These are phyloP conservation scores for Ennomos fuscantarius DNA, from an alignment of 2,888 invertebrate genomes.

Conservation along the genomic window DNA sequence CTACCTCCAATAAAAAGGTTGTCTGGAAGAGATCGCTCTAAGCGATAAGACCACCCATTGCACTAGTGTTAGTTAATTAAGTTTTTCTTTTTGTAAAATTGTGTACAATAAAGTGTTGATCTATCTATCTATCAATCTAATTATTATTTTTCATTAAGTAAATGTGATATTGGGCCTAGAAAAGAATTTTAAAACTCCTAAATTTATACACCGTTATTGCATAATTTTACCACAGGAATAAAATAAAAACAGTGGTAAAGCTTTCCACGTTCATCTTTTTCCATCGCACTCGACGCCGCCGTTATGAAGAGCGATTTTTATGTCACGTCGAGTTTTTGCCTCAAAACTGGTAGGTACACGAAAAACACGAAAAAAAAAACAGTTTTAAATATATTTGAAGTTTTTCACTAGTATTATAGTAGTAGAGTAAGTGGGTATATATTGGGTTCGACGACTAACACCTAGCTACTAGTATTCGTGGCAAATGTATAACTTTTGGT, in stretches of 20 bases:
- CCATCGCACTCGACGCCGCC: conserved; percentile 19
- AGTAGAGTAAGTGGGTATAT: too few species aligned
- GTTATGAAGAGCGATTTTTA: conserved; percentile 31
- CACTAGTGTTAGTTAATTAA: too few species aligned
- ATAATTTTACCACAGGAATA: conserved; percentile 25
- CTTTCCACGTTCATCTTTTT: conserved; percentile 24
- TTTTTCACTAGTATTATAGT: conserved; percentile 5
- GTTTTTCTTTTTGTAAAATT: too few species aligned
- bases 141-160: background rate
- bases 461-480: too few species aligned
- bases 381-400: conserved; percentile 25
- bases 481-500: too few species aligned
- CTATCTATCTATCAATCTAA: background rate
- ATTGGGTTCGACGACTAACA: background rate
- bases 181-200: conserved; percentile 7
- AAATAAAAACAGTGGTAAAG: conserved; percentile 25
- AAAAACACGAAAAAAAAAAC: conserved; percentile 18
- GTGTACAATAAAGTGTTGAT: too few species aligned
- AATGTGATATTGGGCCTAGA: too few species aligned
- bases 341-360: conserved; percentile 18
- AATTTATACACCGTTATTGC: conserved; percentile 16
- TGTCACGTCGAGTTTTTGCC: conserved; percentile 25
- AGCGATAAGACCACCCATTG: too few species aligned
- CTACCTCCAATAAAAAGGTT: too few species aligned
- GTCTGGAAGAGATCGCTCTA: too few species aligned